Percentiles rank a stretch among this genome's conserved stretches.
Conservation (phyloP, 2,888 invertebrate genomes). For the Phengaris alcon region DNA sequence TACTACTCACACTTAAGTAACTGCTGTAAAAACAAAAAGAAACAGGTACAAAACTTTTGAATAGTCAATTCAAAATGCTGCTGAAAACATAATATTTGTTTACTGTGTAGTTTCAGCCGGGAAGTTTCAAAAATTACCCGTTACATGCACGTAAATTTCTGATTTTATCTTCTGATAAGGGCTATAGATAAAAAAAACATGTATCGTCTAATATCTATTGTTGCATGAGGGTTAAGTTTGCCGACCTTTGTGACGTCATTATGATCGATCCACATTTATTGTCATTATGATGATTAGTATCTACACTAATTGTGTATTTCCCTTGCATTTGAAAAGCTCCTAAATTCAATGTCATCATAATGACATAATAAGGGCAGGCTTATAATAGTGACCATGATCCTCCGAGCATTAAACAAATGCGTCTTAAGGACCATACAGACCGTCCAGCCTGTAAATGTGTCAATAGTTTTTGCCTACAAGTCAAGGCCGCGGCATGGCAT, state of each 20-base stretch:
- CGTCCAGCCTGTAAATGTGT: too few relatives aligned
- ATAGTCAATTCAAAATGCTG: too few relatives aligned
- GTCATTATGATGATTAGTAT: neutral
- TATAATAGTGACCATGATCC: neutral
- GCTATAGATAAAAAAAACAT: neutral
- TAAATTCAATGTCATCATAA: neutral
- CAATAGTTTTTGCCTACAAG: too few relatives aligned
- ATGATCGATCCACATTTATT: neutral
- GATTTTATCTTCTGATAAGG: constrained; percentile 2
- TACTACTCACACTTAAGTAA: too few relatives aligned
- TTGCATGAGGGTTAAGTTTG: neutral
- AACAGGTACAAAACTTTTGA: too few relatives aligned
- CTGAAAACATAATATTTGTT: too few relatives aligned
- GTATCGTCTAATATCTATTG: neutral
- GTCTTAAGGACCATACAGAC: too few relatives aligned
- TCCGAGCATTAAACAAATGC: neutral
- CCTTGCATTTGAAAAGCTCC: neutral
- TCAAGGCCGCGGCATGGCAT: too few relatives aligned
- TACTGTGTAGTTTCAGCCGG: too few relatives aligned
- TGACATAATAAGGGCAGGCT: too few relatives aligned
- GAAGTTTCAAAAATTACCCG: neutral
- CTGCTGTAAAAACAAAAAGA: too few relatives aligned
- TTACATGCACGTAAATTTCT: neutral
- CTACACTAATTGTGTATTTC: neutral
- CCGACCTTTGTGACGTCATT: constrained; percentile 7